A percentile compares a stretch with the other conserved stretches of the same genome.
These are phyloP conservation scores for Crotalus helleri DNA, from an alignment of 2,113 vertebrate genomes.

Conservation along the genomic window DNA sequence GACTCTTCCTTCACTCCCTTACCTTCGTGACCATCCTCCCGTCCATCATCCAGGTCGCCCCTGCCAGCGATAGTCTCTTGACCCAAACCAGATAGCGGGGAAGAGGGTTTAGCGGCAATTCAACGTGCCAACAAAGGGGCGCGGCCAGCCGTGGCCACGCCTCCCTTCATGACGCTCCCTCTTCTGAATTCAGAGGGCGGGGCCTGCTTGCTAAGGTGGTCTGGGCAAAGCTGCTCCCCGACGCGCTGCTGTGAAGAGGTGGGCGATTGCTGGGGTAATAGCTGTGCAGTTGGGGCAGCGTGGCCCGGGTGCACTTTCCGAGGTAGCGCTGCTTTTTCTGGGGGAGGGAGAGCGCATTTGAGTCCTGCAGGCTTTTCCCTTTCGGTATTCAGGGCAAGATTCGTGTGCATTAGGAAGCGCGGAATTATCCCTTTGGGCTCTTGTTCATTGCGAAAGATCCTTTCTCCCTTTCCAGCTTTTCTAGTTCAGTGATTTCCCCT, in stretches of 20 bases:
- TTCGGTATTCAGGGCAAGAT: not conserved
- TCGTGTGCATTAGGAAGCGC: not conserved
- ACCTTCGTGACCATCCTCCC: not conserved
- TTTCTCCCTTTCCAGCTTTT: not conserved
- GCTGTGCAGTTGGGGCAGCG: too few relatives aligned
- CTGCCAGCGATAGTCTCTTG: not conserved
- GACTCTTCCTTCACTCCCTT: not conserved
- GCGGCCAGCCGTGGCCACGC: not conserved
- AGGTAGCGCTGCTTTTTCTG: not conserved
- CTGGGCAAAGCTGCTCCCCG: not conserved
- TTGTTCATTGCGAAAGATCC: not conserved
- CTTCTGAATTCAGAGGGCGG: not conserved
- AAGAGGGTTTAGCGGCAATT: fast-evolving
- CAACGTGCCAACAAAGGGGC: not conserved
- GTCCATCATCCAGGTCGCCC: not conserved
- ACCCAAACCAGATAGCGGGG: not conserved
- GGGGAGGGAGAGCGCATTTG: not conserved
- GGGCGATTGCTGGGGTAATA: not conserved
- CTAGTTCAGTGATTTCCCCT: not conserved
- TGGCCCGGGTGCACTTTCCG: not conserved
- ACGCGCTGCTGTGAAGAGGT: not conserved
- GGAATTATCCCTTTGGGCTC: not conserved
- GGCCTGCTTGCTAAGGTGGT: not conserved
- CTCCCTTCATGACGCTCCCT: not conserved
- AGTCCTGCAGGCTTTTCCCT: not conserved